Conservation (phyloP, 2,113 vertebrate species). For the Toxotes jaculatrix region DNA sequence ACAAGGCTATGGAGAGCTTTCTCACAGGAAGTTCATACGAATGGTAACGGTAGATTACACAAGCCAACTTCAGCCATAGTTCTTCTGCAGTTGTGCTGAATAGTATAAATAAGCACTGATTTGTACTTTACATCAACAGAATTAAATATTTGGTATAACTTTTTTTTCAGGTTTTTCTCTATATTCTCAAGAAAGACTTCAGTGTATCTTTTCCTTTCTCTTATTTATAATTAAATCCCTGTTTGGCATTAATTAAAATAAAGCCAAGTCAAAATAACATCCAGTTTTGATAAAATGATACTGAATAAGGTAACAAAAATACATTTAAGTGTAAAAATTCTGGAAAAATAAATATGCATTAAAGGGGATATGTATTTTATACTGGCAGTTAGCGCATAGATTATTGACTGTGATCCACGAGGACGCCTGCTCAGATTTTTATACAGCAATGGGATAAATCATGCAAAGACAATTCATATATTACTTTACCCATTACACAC, state of each 20-base stretch:
- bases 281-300: neutral
- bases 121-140: neutral
- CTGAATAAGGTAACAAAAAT: neutral
- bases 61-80: neutral
- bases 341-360: neutral
- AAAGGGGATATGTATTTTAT: neutral
- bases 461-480: neutral
- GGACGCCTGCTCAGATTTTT: neutral
- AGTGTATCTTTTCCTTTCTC: neutral
- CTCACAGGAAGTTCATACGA: slow-evolving; percentile 4
- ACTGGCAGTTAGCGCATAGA: neutral
- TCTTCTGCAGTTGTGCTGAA: neutral
- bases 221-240: neutral
- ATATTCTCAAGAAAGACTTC: neutral
- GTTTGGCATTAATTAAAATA: neutral
- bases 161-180: neutral
- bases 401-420: neutral
- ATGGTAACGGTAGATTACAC: slow-evolving; percentile 17
- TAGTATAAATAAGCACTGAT: neutral
- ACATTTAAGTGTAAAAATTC: neutral
- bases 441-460: neutral
- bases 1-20: slow-evolving; percentile 52
- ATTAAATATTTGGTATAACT: neutral
- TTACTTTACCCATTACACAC: neutral
- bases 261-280: neutral